These are phyloP conservation scores for Leucosticte australis DNA, from an alignment of 2,113 vertebrate species.

Conservation along the genomic window DNA sequence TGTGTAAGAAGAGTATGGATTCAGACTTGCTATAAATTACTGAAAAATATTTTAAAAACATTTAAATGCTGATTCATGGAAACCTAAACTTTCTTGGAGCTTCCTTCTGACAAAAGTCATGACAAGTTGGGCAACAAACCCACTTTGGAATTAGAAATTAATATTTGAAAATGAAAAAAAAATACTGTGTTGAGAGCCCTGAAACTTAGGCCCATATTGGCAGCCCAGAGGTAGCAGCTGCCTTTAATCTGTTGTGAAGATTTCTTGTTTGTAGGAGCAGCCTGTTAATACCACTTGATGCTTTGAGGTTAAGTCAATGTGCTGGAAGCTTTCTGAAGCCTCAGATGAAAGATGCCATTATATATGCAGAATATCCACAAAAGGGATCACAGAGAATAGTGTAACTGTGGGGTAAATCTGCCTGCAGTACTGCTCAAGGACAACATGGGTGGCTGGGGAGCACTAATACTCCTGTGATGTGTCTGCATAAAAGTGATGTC, in stretches of 20 bases:
- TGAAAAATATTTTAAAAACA: background rate
- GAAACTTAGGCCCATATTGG: background rate
- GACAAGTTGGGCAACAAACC: background rate
- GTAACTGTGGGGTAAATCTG: background rate
- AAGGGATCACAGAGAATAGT: background rate
- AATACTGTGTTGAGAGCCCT: background rate
- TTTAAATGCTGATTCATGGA: background rate
- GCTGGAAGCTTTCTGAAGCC: background rate
- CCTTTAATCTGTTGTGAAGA: background rate
- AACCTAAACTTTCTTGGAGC: background rate
- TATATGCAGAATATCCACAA: background rate
- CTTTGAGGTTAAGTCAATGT: constrained; percentile 10
- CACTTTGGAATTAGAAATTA: background rate
- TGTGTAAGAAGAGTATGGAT: background rate
- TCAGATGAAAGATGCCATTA: background rate
- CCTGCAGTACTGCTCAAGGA: background rate
- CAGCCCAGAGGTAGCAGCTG: background rate
- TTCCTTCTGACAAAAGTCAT: background rate
- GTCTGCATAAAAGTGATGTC: background rate
- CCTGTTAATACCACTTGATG: background rate
- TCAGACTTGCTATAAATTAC: background rate
- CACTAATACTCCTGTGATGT: background rate
- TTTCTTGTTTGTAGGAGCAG: background rate
- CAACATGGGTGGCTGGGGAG: background rate
- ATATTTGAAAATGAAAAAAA: background rate